Evolutionary conservation across 2,797 vertebrate genomes (phyloP), one percentile per base, ranked within the genome.

Genomic region (Pampus argenteus): DNA sequence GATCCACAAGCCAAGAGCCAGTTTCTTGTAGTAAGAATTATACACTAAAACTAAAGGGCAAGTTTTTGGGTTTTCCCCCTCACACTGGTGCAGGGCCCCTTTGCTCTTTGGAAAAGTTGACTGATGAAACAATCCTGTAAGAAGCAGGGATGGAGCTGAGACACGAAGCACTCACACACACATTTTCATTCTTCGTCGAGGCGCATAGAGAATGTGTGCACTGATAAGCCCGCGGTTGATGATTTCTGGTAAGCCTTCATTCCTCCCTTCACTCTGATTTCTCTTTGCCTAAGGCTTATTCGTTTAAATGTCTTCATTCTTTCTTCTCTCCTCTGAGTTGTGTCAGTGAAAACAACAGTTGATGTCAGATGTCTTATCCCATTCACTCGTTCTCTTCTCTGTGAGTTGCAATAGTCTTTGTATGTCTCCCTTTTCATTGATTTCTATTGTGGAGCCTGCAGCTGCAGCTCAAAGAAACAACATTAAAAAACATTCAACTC

Each of bases 361-460:
- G 52, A 78, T 82, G 79, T 86, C 76, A 75, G 71, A 82, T 71
- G 71, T 75, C 56, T 76, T 54, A 54, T 72, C 48, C 75, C 78
- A 61, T 89, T 85, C 83, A 62, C 66, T 17, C 40, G 18, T 8
- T 38, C 60, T 74, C 51, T 75, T 75, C 44, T 61, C 28, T 74
- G 51, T 63, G 49, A 74, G 55, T 60, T 56, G 66, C 67, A 67
- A 23, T 18, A 48, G 50, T 70, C 84, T 89, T 86, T 89, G 66
- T 85, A 5, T 76, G 55, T 71, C 51, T 67, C 58, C 45, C 86
- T 78, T 86, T 85, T 88, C 78, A 82, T 72, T 31, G 29, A 85
- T 88, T 83, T 76, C 76, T 79, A 74, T 87, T 85, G 78, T 88
- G 64, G 28, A 50, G 77, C 34, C 61, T 47, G 81, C 91, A 93